Base-by-base conservation (phyloP, 2,888 invertebrate genomes). In the Malacosoma neustria region DNA sequence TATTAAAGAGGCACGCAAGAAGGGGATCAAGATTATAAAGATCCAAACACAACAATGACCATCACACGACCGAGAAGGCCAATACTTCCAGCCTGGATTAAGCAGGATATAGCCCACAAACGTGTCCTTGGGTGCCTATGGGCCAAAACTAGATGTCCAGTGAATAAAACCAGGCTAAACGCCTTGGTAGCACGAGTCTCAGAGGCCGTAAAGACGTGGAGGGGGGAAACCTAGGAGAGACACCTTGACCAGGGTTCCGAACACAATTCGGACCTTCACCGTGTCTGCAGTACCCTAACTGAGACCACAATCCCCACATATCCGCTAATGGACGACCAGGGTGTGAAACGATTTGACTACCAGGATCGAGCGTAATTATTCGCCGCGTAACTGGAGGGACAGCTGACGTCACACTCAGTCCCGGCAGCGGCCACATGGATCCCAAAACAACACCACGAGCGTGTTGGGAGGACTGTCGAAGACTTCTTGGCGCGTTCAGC, bases 1-100 rank as follows among this genome's bases (percentile, higher is more conserved):
- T 1, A 7, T 22, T 1, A 14, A 13, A 1, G 46, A 41, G 11
- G 32, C 42, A 1, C 37, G 46, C 1, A 41, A 37, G 12, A 34
- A 22, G 9, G 11, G n/a, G 6, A 32, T 32, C 7, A 34, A 37
- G 11, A 34, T 37, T 2, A 14, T 34, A 40, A 34, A 1, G 34
- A 31, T 11, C 4, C 30, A 9, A 11, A 9, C 4, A 4, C 3
- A 5, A 9, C 4, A 9, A n/a, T n/a, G n/a, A n/a, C n/a, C n/a
- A n/a, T n/a, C n/a, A n/a, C n/a, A n/a, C n/a, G n/a, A n/a, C n/a
- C n/a, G 30, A n/a, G n/a, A 3, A 4, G 30, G 30, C 3, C 30
- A 30, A 3, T 3, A n/a, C 4, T 9, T 30, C n/a, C 35, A n/a
- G 13, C 14, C 6, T 13, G 3, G 1, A 9, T n/a, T 11, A 30